Percentiles rank a stretch among this genome's conserved stretches.
Evolutionary conservation across 1,140 invertebrate species (phyloP).

Genomic region (Trialeurodes vaporariorum): DNA sequence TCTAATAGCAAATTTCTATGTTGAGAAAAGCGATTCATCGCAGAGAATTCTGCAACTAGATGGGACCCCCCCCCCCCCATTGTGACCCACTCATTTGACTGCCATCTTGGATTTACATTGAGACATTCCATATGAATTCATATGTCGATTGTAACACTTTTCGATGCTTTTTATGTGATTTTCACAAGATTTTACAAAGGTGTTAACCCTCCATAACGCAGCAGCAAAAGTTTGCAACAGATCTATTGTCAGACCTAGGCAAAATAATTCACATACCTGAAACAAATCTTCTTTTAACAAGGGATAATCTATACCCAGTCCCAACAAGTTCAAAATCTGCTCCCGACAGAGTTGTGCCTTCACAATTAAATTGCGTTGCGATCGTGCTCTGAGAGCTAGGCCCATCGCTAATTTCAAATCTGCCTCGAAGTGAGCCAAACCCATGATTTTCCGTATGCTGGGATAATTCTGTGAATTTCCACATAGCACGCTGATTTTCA

Average conservation of each 20-base stretch:
- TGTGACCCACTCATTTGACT: no score
- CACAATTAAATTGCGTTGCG: conserved; percentile 86
- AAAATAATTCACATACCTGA: conserved; percentile 51
- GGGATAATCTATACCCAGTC: conserved; percentile 78
- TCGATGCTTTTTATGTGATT: not conserved
- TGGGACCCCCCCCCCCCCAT: no score
- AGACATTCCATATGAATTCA: no score
- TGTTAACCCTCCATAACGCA: not conserved
- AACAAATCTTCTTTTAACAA: conserved; percentile 87
- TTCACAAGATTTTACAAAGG: not conserved
- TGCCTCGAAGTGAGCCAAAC: conserved; percentile 76
- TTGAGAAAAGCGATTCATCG: no score
- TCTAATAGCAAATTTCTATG: no score
- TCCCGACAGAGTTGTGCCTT: conserved; percentile 86
- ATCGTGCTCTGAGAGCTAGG: conserved; percentile 72
- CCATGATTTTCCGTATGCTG: conserved; percentile 77
- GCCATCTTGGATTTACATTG: no score
- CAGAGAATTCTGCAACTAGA: no score
- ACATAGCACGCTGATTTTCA: conserved; percentile 69
- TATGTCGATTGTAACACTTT: no score
- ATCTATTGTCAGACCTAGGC: not conserved
- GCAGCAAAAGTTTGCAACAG: not conserved
- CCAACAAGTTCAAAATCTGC: conserved; percentile 85
- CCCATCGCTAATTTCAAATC: conserved; percentile 70
- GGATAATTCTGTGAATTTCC: conserved; percentile 87